Evolutionary conservation across 2,888 invertebrate genomes (phyloP).

Genomic region (Diaprepes abbreviatus): DNA sequence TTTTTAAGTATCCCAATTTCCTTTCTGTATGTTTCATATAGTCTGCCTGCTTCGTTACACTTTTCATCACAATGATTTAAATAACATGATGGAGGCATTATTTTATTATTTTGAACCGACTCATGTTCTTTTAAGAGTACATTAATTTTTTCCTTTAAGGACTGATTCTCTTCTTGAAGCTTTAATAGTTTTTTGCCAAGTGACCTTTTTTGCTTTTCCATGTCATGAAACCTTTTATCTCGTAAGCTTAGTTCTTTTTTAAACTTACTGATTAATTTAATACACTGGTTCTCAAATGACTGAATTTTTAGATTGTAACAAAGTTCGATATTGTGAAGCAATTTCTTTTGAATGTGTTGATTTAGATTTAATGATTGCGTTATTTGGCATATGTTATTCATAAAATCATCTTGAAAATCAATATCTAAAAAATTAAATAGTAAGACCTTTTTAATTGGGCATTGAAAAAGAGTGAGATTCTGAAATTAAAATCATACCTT

Average conservation of each 20-base stretch:
- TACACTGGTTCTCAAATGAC: conserved; percentile 48
- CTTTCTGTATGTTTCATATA: conserved; percentile 29
- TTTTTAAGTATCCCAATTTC: conserved; percentile 42
- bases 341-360: conserved; percentile 24
- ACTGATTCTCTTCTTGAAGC: conserved; percentile 47
- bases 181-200: conserved; percentile 49
- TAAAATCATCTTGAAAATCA: conserved; percentile 48
- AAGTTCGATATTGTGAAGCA: conserved; percentile 48
- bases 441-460: too few species aligned
- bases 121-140: conserved; percentile 29
- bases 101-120: conserved; percentile 20
- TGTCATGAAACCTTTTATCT: conserved; percentile 46
- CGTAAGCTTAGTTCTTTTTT: conserved; percentile 46
- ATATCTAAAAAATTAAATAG: conserved; percentile 47
- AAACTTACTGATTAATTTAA: conserved; percentile 45
- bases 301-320: conserved; percentile 48
- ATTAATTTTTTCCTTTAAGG: conserved; percentile 45
- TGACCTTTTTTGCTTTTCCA: conserved; percentile 45
- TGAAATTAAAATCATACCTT: too few species aligned
- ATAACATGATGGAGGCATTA: conserved; percentile 24
- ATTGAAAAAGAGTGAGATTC: too few species aligned
- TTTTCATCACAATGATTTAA: conserved; percentile 39
- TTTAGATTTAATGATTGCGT: conserved; percentile 45
- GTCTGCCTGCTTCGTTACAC: conserved; percentile 19
- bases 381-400: conserved; percentile 47